Conservation (phyloP, 1,140 invertebrate genomes). For the Pseudomyrmex gracilis region DNA sequence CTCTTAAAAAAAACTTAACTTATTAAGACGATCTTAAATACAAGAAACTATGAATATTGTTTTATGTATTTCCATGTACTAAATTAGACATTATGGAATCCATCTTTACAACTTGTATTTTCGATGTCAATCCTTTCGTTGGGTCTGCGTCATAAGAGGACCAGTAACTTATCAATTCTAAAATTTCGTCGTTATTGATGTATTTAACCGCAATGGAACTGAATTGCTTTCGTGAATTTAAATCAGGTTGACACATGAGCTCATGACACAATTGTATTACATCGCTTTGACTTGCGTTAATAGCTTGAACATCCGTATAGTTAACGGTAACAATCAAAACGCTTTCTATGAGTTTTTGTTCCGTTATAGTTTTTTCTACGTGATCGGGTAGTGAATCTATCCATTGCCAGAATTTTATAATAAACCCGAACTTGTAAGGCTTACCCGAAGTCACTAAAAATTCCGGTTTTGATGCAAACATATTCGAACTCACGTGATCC, state of each 20-base stretch:
- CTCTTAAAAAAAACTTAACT: no score
- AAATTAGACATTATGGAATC: slow-evolving; percentile 74
- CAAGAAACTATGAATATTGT: no score
- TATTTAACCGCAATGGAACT: slow-evolving; percentile 88
- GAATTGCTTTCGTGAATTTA: slow-evolving; percentile 88
- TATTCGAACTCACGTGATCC: slow-evolving; percentile 87
- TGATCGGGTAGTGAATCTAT: slow-evolving; percentile 71
- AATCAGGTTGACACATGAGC: slow-evolving; percentile 90
- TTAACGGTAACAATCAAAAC: slow-evolving; percentile 92
- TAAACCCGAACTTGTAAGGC: slow-evolving; percentile 88
- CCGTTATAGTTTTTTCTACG: slow-evolving; percentile 76
- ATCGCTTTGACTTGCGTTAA: slow-evolving; percentile 91
- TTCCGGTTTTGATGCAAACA: slow-evolving; percentile 89
- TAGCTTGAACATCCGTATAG: slow-evolving; percentile 89
- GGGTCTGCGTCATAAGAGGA: slow-evolving; percentile 78
- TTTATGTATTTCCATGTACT: background rate
- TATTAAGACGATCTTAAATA: no score
- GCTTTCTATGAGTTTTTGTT: slow-evolving; percentile 88
- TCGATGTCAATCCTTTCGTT: slow-evolving; percentile 75
- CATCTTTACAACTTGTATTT: slow-evolving; percentile 82
- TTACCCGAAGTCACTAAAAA: slow-evolving; percentile 84
- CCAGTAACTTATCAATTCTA: slow-evolving; percentile 90
- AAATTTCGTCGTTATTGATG: slow-evolving; percentile 89
- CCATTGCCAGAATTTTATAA: slow-evolving; percentile 93
- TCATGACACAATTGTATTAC: slow-evolving; percentile 89